A percentile compares a stretch with the other conserved stretches of the same genome.
These are phyloP conservation scores for Lissocephala sabroskyi DNA, from an alignment of 2,888 invertebrate species.

Conservation along the genomic window DNA sequence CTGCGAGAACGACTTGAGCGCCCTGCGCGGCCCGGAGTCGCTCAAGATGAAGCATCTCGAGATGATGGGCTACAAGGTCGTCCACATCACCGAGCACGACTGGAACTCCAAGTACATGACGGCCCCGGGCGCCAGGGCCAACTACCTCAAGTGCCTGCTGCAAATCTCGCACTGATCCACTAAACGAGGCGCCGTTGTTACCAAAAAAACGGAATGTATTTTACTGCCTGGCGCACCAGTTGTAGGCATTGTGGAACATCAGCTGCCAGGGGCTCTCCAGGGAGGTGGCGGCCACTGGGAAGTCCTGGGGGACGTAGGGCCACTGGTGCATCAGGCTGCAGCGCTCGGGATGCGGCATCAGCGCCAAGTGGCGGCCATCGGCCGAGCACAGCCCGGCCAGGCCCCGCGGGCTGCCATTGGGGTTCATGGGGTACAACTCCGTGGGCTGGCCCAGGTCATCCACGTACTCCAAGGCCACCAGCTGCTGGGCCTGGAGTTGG, in stretches of 20 bases:
- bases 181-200: no score
- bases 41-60: constrained; percentile 77
- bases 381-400: constrained; percentile 91
- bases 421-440: constrained; percentile 92
- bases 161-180: constrained; percentile 46
- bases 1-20: constrained; percentile 72
- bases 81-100: constrained; percentile 73
- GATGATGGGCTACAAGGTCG: constrained; percentile 77
- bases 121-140: constrained; percentile 72
- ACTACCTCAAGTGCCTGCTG: constrained; percentile 71
- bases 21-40: constrained; percentile 74
- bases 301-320: constrained; percentile 78
- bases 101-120: constrained; percentile 76
- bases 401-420: constrained; percentile 89
- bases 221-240: constrained; percentile 79
- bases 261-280: constrained; percentile 90
- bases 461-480: constrained; percentile 86
- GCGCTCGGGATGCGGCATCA: constrained; percentile 99
- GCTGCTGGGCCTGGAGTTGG: constrained; percentile 75
- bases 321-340: constrained; percentile 93
- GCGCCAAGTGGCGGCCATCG: constrained; percentile 94
- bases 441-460: constrained; percentile 85
- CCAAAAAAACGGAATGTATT: no score
- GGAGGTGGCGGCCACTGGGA: constrained; percentile 65
- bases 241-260: constrained; percentile 92